phyloP scores from a whole-genome alignment of 2,113 vertebrate genomes.

The Helogale parvula region DNA sequence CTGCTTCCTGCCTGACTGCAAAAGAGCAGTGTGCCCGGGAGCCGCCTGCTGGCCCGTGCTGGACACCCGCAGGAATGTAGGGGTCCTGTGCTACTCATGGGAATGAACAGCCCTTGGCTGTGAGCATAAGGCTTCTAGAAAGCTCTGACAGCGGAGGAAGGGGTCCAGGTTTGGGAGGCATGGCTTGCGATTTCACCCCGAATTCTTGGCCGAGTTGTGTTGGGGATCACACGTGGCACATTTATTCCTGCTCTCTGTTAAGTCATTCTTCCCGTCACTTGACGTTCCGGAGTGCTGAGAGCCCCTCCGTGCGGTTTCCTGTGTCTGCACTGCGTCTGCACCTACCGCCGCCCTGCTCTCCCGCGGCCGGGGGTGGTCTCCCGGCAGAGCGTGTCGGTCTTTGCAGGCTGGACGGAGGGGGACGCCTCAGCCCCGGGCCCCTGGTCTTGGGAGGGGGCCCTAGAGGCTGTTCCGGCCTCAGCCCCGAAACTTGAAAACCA shows the following conservation, averaged over 20 bases:
- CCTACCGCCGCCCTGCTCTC: fast-evolving
- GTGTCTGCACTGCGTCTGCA: fast-evolving
- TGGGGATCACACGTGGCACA: fast-evolving
- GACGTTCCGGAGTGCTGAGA: background rate
- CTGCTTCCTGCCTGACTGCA: background rate
- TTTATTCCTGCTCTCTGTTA: background rate
- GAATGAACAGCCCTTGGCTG: background rate
- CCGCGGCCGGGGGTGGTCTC: background rate
- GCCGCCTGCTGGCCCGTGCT: fast-evolving
- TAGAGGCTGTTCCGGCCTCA: background rate
- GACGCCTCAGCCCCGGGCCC: background rate
- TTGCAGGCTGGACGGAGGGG: background rate
- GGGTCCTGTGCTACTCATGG: fast-evolving
- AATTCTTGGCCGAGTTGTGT: too few relatives aligned
- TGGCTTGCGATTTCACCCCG: fast-evolving
- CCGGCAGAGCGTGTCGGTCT: background rate
- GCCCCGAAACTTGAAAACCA: background rate
- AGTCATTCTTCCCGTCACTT: fast-evolving
- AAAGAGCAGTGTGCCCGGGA: fast-evolving
- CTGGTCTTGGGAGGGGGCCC: fast-evolving
- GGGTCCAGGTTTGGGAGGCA: fast-evolving
- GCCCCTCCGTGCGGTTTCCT: background rate
- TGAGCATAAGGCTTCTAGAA: background rate
- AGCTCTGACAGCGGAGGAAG: background rate
- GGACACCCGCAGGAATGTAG: fast-evolving